Evolutionary conservation across 2,113 vertebrate genomes (phyloP).

Genomic region (Gavialis gangeticus): DNA sequence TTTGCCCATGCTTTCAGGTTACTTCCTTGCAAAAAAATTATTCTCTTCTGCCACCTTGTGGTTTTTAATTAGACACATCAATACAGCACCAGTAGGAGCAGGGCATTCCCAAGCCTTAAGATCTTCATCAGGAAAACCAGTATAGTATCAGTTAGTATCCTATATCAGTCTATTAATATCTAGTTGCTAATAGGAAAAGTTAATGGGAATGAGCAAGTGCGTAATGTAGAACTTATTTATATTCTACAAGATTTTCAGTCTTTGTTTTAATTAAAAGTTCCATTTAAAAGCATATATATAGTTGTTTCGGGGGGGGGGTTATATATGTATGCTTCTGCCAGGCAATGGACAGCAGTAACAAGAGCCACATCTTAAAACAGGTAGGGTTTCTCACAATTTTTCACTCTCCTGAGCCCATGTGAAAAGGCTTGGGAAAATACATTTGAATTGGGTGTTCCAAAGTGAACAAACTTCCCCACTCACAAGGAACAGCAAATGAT

Average conservation of each 20-base stretch:
- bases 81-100: background rate
- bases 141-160: background rate
- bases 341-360: no score
- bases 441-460: no score
- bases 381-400: no score
- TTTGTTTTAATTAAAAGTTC: background rate
- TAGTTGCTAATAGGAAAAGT: no score
- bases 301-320: background rate
- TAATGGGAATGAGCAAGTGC: background rate
- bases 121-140: background rate
- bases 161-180: no score
- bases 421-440: no score
- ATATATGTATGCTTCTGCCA: no score
- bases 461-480: no score
- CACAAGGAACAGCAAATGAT: no score
- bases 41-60: slow-evolving; percentile 66
- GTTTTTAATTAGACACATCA: background rate
- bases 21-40: background rate
- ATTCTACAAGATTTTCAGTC: background rate
- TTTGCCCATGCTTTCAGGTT: background rate
- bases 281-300: background rate
- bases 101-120: rapidly evolving
- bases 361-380: no score
- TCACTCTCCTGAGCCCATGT: no score
- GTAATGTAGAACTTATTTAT: background rate